Evolutionary conservation across 2,797 vertebrate species (phyloP).

Genomic region (Rhinella marina): DNA sequence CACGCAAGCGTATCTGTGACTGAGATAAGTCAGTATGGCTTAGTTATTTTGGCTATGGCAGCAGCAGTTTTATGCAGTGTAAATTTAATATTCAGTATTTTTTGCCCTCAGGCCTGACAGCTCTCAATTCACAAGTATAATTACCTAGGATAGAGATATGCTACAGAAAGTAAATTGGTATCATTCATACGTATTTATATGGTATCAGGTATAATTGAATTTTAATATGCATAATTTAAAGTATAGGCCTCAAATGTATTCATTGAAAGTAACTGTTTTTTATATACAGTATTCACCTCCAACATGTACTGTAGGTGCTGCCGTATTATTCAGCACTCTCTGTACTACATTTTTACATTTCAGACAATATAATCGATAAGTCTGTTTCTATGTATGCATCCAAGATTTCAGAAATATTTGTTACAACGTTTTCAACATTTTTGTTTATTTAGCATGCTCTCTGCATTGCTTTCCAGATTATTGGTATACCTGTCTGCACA

Average conservation of each 20-base stretch:
- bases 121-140: constrained; percentile 4
- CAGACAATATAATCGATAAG: neutral
- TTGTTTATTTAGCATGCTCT: neutral
- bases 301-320: too few relatives aligned
- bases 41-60: constrained; percentile 2
- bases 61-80: neutral
- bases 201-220: neutral
- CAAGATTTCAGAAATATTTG: neutral
- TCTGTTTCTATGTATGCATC: neutral
- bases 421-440: neutral
- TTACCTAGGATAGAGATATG: neutral
- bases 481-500: neutral
- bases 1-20: constrained; percentile 18
- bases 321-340: neutral
- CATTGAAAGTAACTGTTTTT: too few relatives aligned
- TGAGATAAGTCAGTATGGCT: constrained; percentile 7
- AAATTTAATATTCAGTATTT: constrained; percentile 20
- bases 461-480: neutral
- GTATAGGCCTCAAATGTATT: neutral
- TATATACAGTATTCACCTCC: too few relatives aligned
- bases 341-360: neutral
- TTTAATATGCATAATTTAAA: constrained; percentile 11
- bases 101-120: constrained; percentile 10
- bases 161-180: neutral
- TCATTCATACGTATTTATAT: neutral